Conservation (phyloP, 2,888 invertebrate genomes). For the Limnephilus lunatus region DNA sequence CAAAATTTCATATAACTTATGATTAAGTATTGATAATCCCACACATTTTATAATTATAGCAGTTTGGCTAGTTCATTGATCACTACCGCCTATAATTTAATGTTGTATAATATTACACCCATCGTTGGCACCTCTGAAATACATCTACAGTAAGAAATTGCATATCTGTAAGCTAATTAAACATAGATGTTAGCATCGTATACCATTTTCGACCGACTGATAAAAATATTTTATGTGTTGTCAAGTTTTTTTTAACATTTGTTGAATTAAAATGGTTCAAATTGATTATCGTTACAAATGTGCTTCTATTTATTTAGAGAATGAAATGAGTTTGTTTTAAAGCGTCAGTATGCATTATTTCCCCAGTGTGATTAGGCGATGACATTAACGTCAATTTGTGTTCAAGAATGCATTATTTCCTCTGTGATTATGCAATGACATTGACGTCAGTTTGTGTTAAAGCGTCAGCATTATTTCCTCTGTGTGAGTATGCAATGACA, state of each 20-base stretch:
- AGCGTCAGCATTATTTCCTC: not conserved
- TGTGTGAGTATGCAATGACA: not conserved
- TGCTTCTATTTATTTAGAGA: not conserved
- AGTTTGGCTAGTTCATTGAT: conserved; percentile 7
- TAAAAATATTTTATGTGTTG: not conserved
- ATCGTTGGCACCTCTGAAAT: conserved; percentile 9
- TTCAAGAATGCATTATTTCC: not conserved
- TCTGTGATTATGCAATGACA: not conserved
- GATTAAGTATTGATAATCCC: conserved; percentile 2
- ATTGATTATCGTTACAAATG: not conserved
- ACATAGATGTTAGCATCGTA: not conserved
- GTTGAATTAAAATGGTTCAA: not conserved
- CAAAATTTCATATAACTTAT: conserved; percentile 5
- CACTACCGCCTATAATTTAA: not conserved
- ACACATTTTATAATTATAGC: not conserved
- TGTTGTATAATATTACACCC: not conserved
- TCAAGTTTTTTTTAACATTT: not conserved
- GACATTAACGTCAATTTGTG: not conserved
- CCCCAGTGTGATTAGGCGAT: not conserved
- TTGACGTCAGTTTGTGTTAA: not conserved
- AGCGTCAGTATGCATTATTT: no score
- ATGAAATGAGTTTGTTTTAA: not conserved
- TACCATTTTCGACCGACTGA: conserved; percentile 2
- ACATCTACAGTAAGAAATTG: not conserved
- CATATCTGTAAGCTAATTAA: conserved; percentile 8